Base-by-base conservation (phyloP, 2,888 invertebrate genomes). In the Pristionchus mayeri region DNA sequence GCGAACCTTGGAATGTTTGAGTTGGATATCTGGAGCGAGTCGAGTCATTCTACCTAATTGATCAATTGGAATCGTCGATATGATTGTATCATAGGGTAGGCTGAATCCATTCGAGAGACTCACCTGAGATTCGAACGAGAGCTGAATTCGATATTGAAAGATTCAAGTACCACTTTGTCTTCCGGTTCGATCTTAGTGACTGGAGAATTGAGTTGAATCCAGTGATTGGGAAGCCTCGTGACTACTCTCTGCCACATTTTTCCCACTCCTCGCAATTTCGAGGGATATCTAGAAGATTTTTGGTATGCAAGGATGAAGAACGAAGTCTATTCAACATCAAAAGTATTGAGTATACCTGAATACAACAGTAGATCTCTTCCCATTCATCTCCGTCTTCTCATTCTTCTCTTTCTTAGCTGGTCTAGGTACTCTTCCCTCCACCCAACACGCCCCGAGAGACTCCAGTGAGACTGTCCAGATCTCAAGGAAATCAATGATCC, bases 11-110 rank as follows among this genome's bases (percentile, higher is more conserved):
- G 83, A 83, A 50, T 83, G 83, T 52, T 83, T 83, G 30, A 83
- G 34, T 34, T 67, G 71, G 18, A 83, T 24, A 0, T 57, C 54
- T 13, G 83, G 71, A 34, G 52, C 52, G 34, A 83, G 83, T n/a
- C 37, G 27, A 34, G 34, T 34, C 0, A 83, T 83, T 48, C 48
- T 37, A 13, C 71, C 71, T 13, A 83, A 21, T 27, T 34, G 27
- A 52, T 71, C 83, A 27, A 83, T 67, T 21, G 83, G 83, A 48
- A 83, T 83, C 13, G 83, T 83, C 3, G 83, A 83, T 9, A 83
- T 83, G 1, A 83, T 24, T 2, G 40, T 52, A n/a, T 83, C 83
- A 37, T 50, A 83, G 7, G 67, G 71, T 0, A 82, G 6, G 4
- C 21, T 34, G 79, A 24, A 79, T 0, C 79, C 79, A 18, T 79